Evolutionary conservation across 2,888 invertebrate genomes (phyloP).

Genomic region (Zygaena filipendulae): DNA sequence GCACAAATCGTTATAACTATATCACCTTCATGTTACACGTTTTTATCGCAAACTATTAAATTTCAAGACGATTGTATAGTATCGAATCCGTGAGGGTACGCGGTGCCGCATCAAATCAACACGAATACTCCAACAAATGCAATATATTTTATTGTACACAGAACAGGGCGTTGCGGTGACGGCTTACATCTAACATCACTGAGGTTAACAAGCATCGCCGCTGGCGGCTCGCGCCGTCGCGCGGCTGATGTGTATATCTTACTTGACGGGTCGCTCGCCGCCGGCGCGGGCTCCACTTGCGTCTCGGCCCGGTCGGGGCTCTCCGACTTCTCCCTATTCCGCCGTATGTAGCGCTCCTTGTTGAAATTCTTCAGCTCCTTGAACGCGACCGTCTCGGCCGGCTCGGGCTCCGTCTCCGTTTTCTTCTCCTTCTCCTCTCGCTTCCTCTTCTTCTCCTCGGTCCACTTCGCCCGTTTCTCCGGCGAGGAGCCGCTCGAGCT

Average conservation of each 20-base stretch:
- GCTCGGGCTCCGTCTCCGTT: conserved; percentile 20
- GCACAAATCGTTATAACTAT: too few relatives aligned
- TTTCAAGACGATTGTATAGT: too few relatives aligned
- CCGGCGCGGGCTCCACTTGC: conserved; percentile 19
- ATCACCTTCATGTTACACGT: too few relatives aligned
- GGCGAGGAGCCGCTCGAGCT: conserved; percentile 16
- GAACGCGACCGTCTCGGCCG: conserved; percentile 45
- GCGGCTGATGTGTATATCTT: too few relatives aligned
- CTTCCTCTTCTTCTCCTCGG: conserved; percentile 19
- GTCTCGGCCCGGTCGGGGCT: conserved; percentile 54
- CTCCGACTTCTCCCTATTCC: conserved; percentile 70
- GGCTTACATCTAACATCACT: conserved; percentile 50
- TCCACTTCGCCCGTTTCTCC: conserved; percentile 20
- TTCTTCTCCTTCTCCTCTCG: conserved; percentile 17
- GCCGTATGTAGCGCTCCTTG: conserved; percentile 73
- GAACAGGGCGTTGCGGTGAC: conserved; percentile 25
- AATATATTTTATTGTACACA: conserved; percentile 60
- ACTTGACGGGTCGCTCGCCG: conserved; percentile 47
- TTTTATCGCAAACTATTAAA: too few relatives aligned
- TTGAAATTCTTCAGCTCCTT: conserved; percentile 68
- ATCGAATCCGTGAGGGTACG: too few relatives aligned
- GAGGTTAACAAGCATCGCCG: too few relatives aligned
- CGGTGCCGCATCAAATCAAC: conserved; percentile 37
- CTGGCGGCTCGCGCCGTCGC: conserved; percentile 14
- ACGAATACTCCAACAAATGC: conserved; percentile 56